Conservation (phyloP, 2,797 vertebrate species). For the Gobio occitaniae region DNA sequence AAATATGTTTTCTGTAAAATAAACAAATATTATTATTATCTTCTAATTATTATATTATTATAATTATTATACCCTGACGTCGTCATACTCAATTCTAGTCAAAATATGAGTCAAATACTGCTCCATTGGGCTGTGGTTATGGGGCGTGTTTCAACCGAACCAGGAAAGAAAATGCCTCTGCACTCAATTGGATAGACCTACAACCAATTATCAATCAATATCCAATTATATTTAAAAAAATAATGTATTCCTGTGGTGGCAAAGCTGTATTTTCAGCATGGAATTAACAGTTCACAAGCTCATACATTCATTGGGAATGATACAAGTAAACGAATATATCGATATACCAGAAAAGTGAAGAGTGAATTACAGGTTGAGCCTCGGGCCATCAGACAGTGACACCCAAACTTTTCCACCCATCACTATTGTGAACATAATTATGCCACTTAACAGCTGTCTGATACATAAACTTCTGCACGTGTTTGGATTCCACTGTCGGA, state of each 20-base stretch:
- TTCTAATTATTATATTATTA: too few relatives aligned
- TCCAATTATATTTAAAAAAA: not conserved
- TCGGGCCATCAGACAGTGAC: not conserved
- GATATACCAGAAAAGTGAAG: not conserved
- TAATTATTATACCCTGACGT: too few relatives aligned
- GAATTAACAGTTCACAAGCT: not conserved
- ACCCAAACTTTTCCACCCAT: not conserved
- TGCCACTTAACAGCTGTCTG: slow-evolving; percentile 17
- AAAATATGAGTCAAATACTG: too few relatives aligned
- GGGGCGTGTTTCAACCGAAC: too few relatives aligned
- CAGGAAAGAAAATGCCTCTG: too few relatives aligned
- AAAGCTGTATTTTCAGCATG: not conserved
- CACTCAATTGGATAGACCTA: too few relatives aligned
- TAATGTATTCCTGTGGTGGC: too few relatives aligned
- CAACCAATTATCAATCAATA: not conserved
- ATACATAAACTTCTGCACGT: slow-evolving; percentile 11
- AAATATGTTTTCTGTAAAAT: too few relatives aligned
- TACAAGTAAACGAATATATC: not conserved
- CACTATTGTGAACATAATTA: not conserved
- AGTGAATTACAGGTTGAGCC: not conserved
- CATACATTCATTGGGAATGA: not conserved
- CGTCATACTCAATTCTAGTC: too few relatives aligned
- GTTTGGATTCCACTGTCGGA: not conserved
- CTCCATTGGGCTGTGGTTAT: too few relatives aligned
- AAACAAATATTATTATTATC: too few relatives aligned